These are phyloP conservation scores for Tromatobia lineatoria DNA, from an alignment of 2,888 invertebrate species.

Conservation along the genomic window DNA sequence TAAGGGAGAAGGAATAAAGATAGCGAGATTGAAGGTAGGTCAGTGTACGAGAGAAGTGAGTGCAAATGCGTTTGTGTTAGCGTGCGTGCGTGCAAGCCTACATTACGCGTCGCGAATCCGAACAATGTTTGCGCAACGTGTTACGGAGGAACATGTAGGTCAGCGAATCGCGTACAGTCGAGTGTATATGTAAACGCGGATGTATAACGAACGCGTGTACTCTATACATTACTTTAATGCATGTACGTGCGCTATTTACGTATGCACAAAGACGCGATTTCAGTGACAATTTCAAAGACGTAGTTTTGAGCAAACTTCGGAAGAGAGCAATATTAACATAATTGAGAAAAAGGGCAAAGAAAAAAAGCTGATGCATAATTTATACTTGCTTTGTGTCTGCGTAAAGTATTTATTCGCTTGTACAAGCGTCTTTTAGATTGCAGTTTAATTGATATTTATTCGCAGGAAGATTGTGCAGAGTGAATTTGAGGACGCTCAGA, in stretches of 20 bases:
- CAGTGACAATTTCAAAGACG: slow-evolving; percentile 10
- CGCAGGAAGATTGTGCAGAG: background rate
- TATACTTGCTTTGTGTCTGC: background rate
- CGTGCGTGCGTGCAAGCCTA: slow-evolving; percentile 38
- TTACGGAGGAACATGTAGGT: slow-evolving; percentile 62
- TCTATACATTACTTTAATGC: background rate
- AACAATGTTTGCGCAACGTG: slow-evolving; percentile 65
- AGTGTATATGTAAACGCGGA: slow-evolving; percentile 7
- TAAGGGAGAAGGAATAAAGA: slow-evolving; percentile 22
- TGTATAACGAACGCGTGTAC: background rate
- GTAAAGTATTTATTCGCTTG: background rate
- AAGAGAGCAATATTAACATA: slow-evolving; percentile 6
- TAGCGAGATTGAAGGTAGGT: slow-evolving; percentile 65
- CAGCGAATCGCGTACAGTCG: slow-evolving; percentile 41
- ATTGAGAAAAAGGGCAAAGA: background rate
- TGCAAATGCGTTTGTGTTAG: slow-evolving; percentile 54
- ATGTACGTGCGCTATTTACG: slow-evolving; percentile 30
- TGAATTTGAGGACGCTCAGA: background rate
- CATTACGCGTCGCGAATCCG: slow-evolving; percentile 61
- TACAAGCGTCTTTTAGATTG: background rate
- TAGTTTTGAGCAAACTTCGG: slow-evolving; percentile 6
- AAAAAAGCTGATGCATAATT: background rate
- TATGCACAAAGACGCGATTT: slow-evolving; percentile 14
- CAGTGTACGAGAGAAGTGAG: slow-evolving; percentile 50
- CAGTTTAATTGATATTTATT: background rate